Percentiles rank a stretch among this genome's conserved stretches.
Evolutionary conservation across 2,113 vertebrate genomes (phyloP).

Genomic region (Clupea harengus): DNA sequence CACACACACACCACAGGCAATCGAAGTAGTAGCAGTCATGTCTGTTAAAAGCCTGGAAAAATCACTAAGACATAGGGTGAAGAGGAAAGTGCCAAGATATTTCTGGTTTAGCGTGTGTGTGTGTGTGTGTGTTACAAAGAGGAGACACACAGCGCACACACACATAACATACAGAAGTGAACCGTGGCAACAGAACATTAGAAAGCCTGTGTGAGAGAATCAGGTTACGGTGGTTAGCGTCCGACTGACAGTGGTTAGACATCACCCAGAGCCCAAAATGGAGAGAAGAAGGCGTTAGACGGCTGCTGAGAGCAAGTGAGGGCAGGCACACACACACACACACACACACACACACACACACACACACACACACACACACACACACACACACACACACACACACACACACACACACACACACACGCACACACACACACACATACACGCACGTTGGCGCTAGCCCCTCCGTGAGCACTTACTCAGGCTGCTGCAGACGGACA

Average conservation of each 20-base stretch:
- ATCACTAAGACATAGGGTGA: background rate
- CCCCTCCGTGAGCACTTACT: slow-evolving; percentile 81
- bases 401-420: background rate
- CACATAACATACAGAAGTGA: background rate
- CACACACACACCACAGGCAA: background rate
- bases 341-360: slow-evolving; percentile 9
- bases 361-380: background rate
- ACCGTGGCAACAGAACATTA: background rate
- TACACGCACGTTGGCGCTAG: background rate
- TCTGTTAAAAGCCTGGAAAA: background rate
- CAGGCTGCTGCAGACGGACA: slow-evolving; percentile 96
- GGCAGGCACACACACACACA: background rate
- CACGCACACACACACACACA: no score
- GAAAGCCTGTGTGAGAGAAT: background rate
- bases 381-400: background rate
- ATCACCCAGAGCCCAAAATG: background rate
- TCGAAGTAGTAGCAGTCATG: background rate
- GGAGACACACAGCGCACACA: background rate
- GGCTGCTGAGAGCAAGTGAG: no score
- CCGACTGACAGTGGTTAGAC: background rate
- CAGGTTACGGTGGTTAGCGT: background rate
- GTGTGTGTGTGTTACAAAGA: background rate
- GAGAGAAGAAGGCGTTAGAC: background rate
- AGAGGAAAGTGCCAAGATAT: background rate
- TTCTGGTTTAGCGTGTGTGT: background rate